Conservation (phyloP, 2,797 vertebrate species). For the Crossoptilon crossoptilon region DNA sequence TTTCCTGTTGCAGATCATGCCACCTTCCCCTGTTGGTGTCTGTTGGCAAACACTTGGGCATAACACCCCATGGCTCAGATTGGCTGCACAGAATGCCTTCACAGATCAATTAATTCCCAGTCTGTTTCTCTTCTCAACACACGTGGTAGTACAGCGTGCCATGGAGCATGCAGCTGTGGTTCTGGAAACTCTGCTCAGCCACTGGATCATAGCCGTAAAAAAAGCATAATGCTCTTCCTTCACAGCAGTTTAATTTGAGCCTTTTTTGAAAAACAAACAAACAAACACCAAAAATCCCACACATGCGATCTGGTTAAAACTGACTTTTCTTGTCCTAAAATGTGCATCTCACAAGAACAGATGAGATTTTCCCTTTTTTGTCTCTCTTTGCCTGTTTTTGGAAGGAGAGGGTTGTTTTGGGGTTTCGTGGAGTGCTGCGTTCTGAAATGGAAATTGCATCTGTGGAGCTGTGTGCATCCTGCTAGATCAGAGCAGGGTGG, state of each 20-base stretch:
- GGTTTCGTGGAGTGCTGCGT: background rate
- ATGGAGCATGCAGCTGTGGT: background rate
- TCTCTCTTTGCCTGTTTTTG: background rate
- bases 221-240: background rate
- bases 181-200: background rate
- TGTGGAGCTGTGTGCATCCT: background rate
- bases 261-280: background rate
- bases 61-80: background rate
- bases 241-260: background rate
- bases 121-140: background rate
- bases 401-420: background rate
- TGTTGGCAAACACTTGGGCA: background rate
- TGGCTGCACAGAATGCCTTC: background rate
- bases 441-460: background rate
- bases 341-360: background rate
- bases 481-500: background rate
- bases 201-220: background rate
- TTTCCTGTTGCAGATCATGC: conserved; percentile 2
- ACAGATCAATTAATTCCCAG: background rate
- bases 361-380: background rate
- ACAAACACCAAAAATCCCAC: background rate
- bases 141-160: background rate
- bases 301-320: background rate
- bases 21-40: background rate
- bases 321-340: background rate